These are phyloP conservation scores for Eupithecia abbreviata DNA, from an alignment of 2,888 invertebrate genomes.

Conservation along the genomic window DNA sequence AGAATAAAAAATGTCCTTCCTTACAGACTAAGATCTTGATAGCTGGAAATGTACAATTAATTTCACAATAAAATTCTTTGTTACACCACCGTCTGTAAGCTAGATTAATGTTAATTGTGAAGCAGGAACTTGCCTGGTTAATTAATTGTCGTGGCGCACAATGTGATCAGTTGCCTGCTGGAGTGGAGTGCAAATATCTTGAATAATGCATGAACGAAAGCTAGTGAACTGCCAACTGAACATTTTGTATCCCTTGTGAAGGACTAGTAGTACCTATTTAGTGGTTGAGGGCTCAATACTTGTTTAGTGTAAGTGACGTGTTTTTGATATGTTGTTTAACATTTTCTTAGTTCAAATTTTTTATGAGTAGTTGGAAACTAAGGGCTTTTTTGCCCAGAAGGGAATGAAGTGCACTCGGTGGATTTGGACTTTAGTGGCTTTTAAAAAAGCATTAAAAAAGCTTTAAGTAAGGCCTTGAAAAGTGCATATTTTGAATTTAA, in stretches of 20 bases:
- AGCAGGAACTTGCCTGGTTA: constrained; percentile 1
- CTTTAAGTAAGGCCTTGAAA: neutral
- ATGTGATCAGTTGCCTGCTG: neutral
- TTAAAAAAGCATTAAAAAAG: neutral
- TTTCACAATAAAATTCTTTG: neutral
- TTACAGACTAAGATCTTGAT: neutral
- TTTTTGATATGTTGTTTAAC: neutral
- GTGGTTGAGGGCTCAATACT: neutral
- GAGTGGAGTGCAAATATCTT: neutral
- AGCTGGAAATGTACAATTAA: constrained; percentile 1
- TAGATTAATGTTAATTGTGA: neutral
- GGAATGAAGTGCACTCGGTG: neutral
- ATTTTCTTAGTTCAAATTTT: neutral
- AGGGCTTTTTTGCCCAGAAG: neutral
- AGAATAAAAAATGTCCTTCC: neutral
- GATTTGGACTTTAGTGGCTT: neutral
- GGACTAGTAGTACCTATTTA: neutral
- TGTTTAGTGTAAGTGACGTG: neutral
- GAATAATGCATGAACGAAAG: neutral
- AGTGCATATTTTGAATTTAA: neutral
- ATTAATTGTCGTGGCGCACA: constrained; percentile 11
- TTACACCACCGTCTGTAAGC: constrained; percentile 1
- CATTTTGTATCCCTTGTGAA: neutral
- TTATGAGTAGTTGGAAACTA: neutral
- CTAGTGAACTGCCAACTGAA: constrained; percentile 1